Evolutionary conservation across 1,140 invertebrate genomes (phyloP).

Genomic region (Lepidurus arcticus): DNA sequence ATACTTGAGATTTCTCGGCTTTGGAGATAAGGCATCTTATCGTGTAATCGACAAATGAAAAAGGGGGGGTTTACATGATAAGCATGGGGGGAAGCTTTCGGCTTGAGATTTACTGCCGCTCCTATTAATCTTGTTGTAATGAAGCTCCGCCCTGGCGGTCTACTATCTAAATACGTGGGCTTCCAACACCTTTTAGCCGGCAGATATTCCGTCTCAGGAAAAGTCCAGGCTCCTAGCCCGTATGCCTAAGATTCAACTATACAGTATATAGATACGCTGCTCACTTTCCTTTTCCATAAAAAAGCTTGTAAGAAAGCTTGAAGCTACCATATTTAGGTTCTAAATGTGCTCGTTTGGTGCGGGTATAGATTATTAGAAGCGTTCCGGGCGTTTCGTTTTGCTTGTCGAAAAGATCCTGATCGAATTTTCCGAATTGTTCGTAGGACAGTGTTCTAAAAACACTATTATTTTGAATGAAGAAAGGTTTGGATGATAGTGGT

Average conservation of each 20-base stretch:
- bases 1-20: neutral
- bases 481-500: too few species aligned
- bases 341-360: too few species aligned
- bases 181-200: neutral
- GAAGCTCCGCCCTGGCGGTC: constrained; percentile 4
- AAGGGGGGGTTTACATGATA: neutral
- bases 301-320: too few species aligned
- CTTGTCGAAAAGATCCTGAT: too few species aligned
- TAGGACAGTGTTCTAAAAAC: too few species aligned
- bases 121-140: constrained; percentile 3
- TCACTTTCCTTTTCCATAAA: neutral
- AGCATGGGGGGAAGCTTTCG: neutral
- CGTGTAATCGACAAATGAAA: constrained; percentile 7
- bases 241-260: neutral
- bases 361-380: too few species aligned
- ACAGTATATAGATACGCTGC: neutral
- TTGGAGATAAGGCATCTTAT: neutral
- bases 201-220: neutral
- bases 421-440: too few species aligned
- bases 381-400: too few species aligned
- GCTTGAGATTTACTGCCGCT: neutral
- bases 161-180: neutral
- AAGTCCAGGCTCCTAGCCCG: neutral
- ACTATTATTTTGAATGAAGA: too few species aligned
- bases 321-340: too few species aligned